phyloP scores from a whole-genome alignment of 2,113 vertebrate species.

The Sisor rabdophorus region DNA sequence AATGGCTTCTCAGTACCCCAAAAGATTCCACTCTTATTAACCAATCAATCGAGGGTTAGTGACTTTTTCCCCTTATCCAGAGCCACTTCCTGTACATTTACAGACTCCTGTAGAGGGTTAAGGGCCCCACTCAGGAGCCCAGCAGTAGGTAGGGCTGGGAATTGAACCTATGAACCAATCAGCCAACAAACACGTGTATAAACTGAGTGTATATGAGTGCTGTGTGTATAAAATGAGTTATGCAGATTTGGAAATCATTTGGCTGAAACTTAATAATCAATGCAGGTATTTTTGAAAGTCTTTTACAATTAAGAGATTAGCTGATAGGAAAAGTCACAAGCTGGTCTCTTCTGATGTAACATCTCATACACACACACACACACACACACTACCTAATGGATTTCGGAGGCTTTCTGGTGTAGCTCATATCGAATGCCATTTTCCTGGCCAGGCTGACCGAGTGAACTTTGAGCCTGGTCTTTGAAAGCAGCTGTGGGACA shows the following conservation, averaged over 20 bases:
- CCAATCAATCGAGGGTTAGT: no score
- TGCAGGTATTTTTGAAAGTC: not conserved
- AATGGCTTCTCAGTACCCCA: not conserved
- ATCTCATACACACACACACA: slow-evolving; percentile 1
- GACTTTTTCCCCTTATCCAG: no score
- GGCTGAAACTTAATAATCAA: not conserved
- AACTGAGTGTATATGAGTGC: no score
- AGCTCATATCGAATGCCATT: slow-evolving; percentile 37
- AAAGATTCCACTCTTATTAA: not conserved
- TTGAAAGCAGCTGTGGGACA: slow-evolving; percentile 45
- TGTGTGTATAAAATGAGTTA: no score
- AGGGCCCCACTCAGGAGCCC: no score
- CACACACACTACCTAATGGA: not conserved
- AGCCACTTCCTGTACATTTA: no score
- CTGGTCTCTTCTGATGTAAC: slow-evolving; percentile 6
- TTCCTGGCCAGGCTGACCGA: slow-evolving; percentile 36
- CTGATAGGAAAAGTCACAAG: slow-evolving; percentile 10
- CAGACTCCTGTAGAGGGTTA: no score
- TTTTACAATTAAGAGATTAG: slow-evolving; percentile 9
- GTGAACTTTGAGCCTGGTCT: slow-evolving; percentile 43
- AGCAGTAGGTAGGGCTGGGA: no score
- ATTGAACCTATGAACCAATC: no score
- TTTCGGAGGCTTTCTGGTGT: slow-evolving; percentile 15
- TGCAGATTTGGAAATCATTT: no score
- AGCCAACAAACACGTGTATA: no score